Evolutionary conservation across 2,888 invertebrate genomes (phyloP), one percentile per base, ranked within the genome.

Genomic region (Imbricaverruca yamaguchii): DNA sequence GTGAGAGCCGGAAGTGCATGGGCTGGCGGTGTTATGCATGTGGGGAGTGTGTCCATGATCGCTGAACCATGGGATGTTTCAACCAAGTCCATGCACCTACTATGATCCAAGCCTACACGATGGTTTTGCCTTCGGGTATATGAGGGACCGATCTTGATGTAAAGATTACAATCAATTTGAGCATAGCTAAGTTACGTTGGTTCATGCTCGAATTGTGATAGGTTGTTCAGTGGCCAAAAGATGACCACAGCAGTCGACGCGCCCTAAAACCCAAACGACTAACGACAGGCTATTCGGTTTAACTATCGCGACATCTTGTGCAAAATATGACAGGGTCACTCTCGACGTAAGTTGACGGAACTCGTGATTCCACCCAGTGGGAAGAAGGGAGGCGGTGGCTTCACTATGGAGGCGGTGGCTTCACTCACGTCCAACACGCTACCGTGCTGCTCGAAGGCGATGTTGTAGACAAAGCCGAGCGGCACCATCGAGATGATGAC

Each of bases 401-500:
- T n/a, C n/a, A n/a, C n/a, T n/a, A n/a, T n/a, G n/a, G n/a, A n/a
- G n/a, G n/a, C n/a, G n/a, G n/a, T 23, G 23, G 23, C 23, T 67
- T 55, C 9, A 69, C 74, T 53, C 55, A 74, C 74, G 10, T 74
- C 74, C 8, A 53, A 18, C 10, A 74, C 55, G 55, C 13, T 53
- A 9, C 74, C 74, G 1, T 74, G 21, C 55, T 79, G 23, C 25
- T 57, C 79, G 25, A 23, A 23, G 59, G 11, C 13, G 57, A 79
- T 15, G 57, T 79, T 79, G 57, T 57, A 79, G 57, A 79, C 6
- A 23, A 79, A 79, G 23, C 79, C 79, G 13, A 79, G 57, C 55
- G 92, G 88, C 80, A 93, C 91, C 6, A 93, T 91, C 23, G 91
- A 86, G 12, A 94, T 91, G 0, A 94, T 93, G 81, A 93, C 86